A percentile compares a stretch with the other conserved stretches of the same genome.
These are phyloP conservation scores for Hyphantria cunea DNA, from an alignment of 1,140 invertebrate species.

Conservation along the genomic window DNA sequence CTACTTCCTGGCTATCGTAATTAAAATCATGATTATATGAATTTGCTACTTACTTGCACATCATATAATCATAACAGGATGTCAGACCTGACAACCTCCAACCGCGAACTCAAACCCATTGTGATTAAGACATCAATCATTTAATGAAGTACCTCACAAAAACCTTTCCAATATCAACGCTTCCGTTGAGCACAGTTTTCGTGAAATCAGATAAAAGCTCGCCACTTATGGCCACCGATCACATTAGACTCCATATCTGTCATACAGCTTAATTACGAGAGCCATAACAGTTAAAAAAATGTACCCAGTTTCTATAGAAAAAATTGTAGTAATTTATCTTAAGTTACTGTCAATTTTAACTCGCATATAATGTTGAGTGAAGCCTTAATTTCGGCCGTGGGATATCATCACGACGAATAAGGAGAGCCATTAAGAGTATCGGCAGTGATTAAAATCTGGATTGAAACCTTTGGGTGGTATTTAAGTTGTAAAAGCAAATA, in stretches of 20 bases:
- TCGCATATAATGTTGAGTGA: constrained; percentile 17
- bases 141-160: constrained; percentile 18
- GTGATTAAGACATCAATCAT: constrained; percentile 25
- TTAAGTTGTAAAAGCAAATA: constrained; percentile 45
- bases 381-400: constrained; percentile 18
- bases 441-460: constrained; percentile 50
- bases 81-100: too few species aligned
- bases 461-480: constrained; percentile 25
- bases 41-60: neutral
- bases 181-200: constrained; percentile 38
- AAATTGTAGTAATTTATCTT: constrained; percentile 8
- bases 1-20: too few species aligned
- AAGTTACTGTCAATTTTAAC: constrained; percentile 16
- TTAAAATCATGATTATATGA: too few species aligned
- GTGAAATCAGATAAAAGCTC: constrained; percentile 34
- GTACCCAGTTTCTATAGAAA: neutral
- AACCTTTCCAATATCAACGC: constrained; percentile 2
- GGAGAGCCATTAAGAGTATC: constrained; percentile 53
- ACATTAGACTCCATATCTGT: constrained; percentile 47
- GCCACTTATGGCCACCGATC: constrained; percentile 40
- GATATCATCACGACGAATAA: constrained; percentile 50
- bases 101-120: constrained; percentile 7
- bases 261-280: constrained; percentile 40
- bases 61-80: too few species aligned
- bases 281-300: constrained; percentile 44